phyloP scores from a whole-genome alignment of 2,888 invertebrate species.

The Drosophila subquinaria region DNA sequence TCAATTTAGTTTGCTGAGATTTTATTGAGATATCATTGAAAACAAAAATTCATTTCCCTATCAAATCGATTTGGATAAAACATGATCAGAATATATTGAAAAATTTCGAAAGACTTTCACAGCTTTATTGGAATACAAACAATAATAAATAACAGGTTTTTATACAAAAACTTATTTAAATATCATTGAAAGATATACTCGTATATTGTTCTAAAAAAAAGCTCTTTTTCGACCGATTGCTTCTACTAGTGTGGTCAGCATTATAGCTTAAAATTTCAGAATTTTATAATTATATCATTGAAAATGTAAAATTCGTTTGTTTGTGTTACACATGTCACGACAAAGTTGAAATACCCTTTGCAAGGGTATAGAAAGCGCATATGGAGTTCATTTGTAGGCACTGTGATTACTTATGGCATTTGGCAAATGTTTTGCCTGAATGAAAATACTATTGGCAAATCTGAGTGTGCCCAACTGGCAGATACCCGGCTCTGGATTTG shows the following conservation, averaged over 20 bases:
- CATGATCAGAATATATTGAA: not conserved
- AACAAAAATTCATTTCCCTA: too few relatives aligned
- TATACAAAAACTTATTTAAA: too few relatives aligned
- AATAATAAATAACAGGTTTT: too few relatives aligned
- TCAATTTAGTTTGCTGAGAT: not conserved
- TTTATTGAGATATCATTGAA: not conserved
- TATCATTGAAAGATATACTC: not conserved
- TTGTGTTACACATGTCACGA: not conserved
- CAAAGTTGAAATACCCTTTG: not conserved
- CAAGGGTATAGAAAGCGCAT: not conserved
- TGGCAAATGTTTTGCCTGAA: conserved; percentile 5
- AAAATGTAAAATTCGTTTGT: not conserved
- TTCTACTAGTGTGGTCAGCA: not conserved
- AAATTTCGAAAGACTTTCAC: too few relatives aligned
- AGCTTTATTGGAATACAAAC: too few relatives aligned
- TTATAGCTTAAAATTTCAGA: not conserved
- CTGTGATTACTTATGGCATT: conserved; percentile 9
- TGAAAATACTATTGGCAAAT: not conserved
- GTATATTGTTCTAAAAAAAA: not conserved
- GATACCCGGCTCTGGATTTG: not conserved
- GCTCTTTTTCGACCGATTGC: not conserved
- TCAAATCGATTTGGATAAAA: not conserved
- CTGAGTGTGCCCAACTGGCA: not conserved
- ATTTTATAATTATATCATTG: too few relatives aligned
- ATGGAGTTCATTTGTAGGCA: conserved; percentile 12